Conservation (phyloP, 2,113 vertebrate species). For the Xenopus laevis region DNA sequence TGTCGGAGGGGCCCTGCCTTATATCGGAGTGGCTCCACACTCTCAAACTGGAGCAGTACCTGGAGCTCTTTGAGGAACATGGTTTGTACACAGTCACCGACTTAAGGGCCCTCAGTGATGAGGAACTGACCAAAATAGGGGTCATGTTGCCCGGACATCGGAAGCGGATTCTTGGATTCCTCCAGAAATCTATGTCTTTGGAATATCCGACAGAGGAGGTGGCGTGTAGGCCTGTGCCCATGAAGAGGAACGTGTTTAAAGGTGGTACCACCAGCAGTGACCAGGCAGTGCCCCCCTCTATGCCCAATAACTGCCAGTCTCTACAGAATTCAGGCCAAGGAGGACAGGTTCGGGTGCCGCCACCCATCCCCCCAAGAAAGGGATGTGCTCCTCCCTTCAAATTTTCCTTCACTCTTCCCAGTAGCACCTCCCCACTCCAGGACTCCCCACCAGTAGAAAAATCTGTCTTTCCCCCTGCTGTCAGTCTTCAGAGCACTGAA, state of each 20-base stretch:
- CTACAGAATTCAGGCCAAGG: background rate
- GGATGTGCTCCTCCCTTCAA: constrained; percentile 68
- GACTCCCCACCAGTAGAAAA: rapidly evolving
- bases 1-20: constrained; percentile 52
- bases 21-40: constrained; percentile 75
- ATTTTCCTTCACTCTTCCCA: constrained; percentile 32
- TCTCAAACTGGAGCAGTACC: constrained; percentile 85
- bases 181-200: constrained; percentile 70
- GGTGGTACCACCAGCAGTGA: background rate
- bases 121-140: constrained; percentile 70
- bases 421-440: background rate
- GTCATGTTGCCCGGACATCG: constrained; percentile 80
- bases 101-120: constrained; percentile 66
- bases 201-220: background rate
- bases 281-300: rapidly evolving
- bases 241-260: constrained; percentile 70
- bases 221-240: constrained; percentile 64
- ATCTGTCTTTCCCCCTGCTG: rapidly evolving
- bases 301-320: rapidly evolving
- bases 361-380: constrained; percentile 81
- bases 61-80: constrained; percentile 59
- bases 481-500: background rate
- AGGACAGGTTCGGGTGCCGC: constrained; percentile 45
- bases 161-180: constrained; percentile 78
- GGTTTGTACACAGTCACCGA: constrained; percentile 64